Evolutionary conservation across 2,113 vertebrate genomes (phyloP).

Genomic region (Catagonus wagneri): DNA sequence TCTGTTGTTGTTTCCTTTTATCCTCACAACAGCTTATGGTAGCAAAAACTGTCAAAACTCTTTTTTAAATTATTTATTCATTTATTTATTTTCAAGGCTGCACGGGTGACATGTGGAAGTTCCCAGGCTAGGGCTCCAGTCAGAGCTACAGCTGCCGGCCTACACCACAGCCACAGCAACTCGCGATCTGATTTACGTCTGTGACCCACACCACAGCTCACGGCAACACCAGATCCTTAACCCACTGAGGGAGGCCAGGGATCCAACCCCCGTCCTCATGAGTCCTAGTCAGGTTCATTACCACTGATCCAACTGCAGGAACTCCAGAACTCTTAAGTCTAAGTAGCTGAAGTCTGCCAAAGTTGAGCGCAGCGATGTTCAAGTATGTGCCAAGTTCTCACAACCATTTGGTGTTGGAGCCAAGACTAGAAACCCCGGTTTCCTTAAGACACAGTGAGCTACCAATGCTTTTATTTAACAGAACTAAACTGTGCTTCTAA

Average conservation of each 20-base stretch:
- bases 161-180: no score
- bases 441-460: not conserved
- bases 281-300: no score
- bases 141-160: no score
- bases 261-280: no score
- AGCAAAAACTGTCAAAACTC: not conserved
- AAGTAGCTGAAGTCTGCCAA: not conserved
- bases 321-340: not conserved
- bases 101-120: no score
- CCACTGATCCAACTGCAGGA: no score
- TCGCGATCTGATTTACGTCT: no score
- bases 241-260: no score
- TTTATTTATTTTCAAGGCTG: no score
- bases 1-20: not conserved
- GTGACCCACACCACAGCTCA: no score
- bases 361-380: not conserved
- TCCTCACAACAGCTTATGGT: not conserved
- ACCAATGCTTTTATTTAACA: not conserved
- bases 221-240: no score
- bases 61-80: not conserved
- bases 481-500: not conserved
- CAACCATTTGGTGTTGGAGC: not conserved
- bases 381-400: not conserved
- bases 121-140: no score
- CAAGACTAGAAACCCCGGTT: not conserved